phyloP scores from a whole-genome alignment of 2,888 invertebrate genomes.

The Odontocolon sp. region DNA sequence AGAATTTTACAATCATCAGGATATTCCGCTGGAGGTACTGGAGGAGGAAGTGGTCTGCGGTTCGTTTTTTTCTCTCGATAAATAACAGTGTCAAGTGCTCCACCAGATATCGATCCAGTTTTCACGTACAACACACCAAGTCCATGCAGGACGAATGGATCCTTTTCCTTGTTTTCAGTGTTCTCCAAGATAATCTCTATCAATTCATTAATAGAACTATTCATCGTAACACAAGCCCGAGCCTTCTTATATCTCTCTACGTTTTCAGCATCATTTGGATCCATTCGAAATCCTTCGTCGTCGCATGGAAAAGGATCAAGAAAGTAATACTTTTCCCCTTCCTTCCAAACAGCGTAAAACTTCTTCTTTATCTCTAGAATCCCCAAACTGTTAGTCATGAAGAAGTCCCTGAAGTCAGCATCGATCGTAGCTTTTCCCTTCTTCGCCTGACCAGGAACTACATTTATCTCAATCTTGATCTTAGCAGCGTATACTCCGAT shows the following conservation, averaged over 20 bases:
- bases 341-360: slow-evolving; percentile 76
- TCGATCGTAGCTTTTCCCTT: slow-evolving; percentile 69
- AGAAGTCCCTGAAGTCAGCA: slow-evolving; percentile 71
- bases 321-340: slow-evolving; percentile 74
- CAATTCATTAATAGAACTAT: slow-evolving; percentile 73
- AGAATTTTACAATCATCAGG: slow-evolving; percentile 52
- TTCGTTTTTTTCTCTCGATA: slow-evolving; percentile 73
- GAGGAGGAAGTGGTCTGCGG: slow-evolving; percentile 68
- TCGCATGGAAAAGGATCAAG: slow-evolving; percentile 78
- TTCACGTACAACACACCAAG: slow-evolving; percentile 75
- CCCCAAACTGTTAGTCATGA: slow-evolving; percentile 65
- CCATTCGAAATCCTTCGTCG: slow-evolving; percentile 72
- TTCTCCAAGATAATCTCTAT: slow-evolving; percentile 73
- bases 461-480: slow-evolving; percentile 71
- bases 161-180: slow-evolving; percentile 72
- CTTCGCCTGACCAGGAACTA: slow-evolving; percentile 71
- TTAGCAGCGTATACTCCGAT: slow-evolving; percentile 77
- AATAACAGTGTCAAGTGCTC: slow-evolving; percentile 70
- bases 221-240: slow-evolving; percentile 74
- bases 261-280: slow-evolving; percentile 60
- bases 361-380: slow-evolving; percentile 74
- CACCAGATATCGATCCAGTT: slow-evolving; percentile 63
- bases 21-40: not conserved
- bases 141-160: slow-evolving; percentile 74
- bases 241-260: slow-evolving; percentile 61